Evolutionary conservation across 2,113 vertebrate species (phyloP), one percentile per base, ranked within the genome.

Genomic region (Chaetodon auriga): DNA sequence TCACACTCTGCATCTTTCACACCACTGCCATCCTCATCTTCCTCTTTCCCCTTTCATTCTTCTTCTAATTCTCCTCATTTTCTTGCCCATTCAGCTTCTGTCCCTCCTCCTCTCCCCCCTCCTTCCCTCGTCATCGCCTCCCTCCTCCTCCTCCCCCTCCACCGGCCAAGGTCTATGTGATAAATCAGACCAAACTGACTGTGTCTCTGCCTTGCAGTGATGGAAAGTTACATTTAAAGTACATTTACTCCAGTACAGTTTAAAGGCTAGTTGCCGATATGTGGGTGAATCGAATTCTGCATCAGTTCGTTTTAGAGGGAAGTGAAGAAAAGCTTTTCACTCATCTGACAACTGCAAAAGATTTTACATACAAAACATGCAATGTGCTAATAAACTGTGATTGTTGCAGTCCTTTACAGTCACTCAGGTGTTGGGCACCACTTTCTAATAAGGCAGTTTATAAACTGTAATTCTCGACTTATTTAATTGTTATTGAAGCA

Each of bases 121-220:
- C 38, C 46, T 68, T 61, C 69, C n/a, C 41, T 69, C 49, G 65
- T 82, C 61, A 75, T 78, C 62, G 21, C 64, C 69, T 63, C 71
- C 82, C 66, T 64, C 81, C 79, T 58, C 57, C 54, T 30, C 55
- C 62, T 83, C n/a, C 69, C 68, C 58, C 10, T 72, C 23, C 36
- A 82, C 75, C 87, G 84, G 81, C 86, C 89, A 83, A 88, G 76
- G 64, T 84, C 86, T 71, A 64, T 66, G 65, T 63, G 70, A 85
- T 89, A 89, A 89, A 89, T 90, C 80, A 86, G 55, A 68, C 6
- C 36, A 75, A 36, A 81, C 72, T 68, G 75, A 58, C 46, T 64
- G 11, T 77, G 65, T 21, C 41, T 72, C 41, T 11, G 23, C 72
- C 38, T 63, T 57, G 62, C 57, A 83, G 61, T 66, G 18, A 4